A percentile compares a stretch with the other conserved stretches of the same genome.
phyloP scores from a whole-genome alignment of 1,140 invertebrate species.

The Scaptomyza hsui region DNA sequence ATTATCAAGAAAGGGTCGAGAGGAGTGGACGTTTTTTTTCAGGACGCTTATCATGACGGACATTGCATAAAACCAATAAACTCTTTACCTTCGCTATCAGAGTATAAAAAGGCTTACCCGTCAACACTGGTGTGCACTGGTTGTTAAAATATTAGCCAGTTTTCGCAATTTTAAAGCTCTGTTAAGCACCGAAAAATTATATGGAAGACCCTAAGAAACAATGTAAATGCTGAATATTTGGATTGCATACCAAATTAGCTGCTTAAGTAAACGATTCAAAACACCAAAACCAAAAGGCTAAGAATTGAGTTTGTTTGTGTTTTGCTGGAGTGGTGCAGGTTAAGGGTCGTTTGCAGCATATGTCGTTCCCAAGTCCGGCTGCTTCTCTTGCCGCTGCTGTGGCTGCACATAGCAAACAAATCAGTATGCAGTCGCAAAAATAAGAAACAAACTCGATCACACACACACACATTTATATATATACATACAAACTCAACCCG shows the following conservation, averaged over 20 bases:
- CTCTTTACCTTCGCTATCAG: too few relatives aligned
- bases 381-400: slow-evolving; percentile 57
- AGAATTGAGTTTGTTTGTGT: slow-evolving; percentile 15
- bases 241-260: slow-evolving; percentile 75
- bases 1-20: too few relatives aligned
- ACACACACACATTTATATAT: slow-evolving; percentile 11
- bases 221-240: slow-evolving; percentile 74
- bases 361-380: slow-evolving; percentile 53
- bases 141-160: slow-evolving; percentile 1
- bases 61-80: too few relatives aligned
- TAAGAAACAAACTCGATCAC: slow-evolving; percentile 48
- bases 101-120: too few relatives aligned
- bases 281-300: not conserved
- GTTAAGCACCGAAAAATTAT: slow-evolving; percentile 39
- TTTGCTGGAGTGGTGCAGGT: slow-evolving; percentile 59
- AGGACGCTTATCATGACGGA: too few relatives aligned
- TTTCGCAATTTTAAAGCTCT: slow-evolving; percentile 7
- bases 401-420: slow-evolving; percentile 79
- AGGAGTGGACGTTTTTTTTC: too few relatives aligned
- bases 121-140: slow-evolving; percentile 8
- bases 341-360: slow-evolving; percentile 76
- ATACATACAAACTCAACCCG: slow-evolving; percentile 31
- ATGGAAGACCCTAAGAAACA: slow-evolving; percentile 62
- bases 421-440: slow-evolving; percentile 82
- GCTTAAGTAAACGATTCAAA: slow-evolving; percentile 29